Base-by-base conservation (phyloP, 2,797 vertebrate genomes). In the Odontamblyopus lacepedii region DNA sequence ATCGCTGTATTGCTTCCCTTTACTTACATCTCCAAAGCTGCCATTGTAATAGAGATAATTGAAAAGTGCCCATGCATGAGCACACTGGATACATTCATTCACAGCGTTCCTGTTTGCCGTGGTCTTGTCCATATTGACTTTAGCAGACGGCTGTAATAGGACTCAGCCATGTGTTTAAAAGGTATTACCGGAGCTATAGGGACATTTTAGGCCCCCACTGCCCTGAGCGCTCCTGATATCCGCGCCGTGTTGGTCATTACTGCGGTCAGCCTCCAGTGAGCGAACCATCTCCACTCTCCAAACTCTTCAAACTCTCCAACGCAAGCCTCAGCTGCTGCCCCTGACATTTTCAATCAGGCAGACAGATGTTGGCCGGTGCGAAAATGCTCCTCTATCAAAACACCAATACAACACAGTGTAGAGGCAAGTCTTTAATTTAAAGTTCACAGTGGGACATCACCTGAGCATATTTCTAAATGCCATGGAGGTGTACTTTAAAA, bases 361-460 rank as follows among this genome's bases (percentile, higher is more conserved):
- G 86, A 88, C 82, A 71, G 80, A 87, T 87, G 87, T 75, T 57
- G 71, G 48, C 26, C 15, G 18, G 26, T 2, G 44, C 53, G 78
- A 55, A 80, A 83, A 56, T 30, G 15, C 60, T 78, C 69, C 56
- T 59, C 30, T 23, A n/a, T 78, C 74, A 80, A 78, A 75, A 75
- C 72, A 75, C 26, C 26, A 29, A 51, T 60, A 60, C 29, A 18
- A 60, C 27, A 15, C 29, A 16, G 13, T 9, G 56, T 1, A 5
- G 56, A 12, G 1, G 56, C 56, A 29, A 27, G 51, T 7, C 19
- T 55, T 55, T 9, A n/a, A 8, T n/a, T 55, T 55, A 19, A 55
- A 26, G 55, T 57, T 57, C 55, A 57, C 11, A 26, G 11, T 12
- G 23, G 55, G 55, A 57, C 55, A 26, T 26, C 23, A 1, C 9